Conservation (phyloP, 2,888 invertebrate species). For the Microctonus hyperodae region DNA sequence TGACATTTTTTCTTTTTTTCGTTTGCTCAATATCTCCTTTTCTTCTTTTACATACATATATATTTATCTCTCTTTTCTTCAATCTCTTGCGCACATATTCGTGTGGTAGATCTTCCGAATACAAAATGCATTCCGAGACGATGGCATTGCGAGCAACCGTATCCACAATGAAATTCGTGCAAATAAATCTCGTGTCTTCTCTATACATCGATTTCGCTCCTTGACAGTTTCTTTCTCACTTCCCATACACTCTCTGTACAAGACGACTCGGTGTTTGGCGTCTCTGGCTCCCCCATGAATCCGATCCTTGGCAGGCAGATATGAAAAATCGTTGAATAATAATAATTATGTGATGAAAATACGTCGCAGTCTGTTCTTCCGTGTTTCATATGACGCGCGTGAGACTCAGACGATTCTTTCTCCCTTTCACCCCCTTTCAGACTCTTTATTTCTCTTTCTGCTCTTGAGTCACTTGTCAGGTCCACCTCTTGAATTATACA, state of each 20-base stretch:
- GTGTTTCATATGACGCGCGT: constrained; percentile 22
- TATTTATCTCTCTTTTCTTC: constrained; percentile 4
- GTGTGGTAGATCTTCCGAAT: constrained; percentile 56
- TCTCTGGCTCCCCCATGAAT: constrained; percentile 10
- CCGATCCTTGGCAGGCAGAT: not conserved
- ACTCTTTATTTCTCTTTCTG: constrained; percentile 13
- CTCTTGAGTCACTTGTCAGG: constrained; percentile 52
- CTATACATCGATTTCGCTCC: constrained; percentile 38
- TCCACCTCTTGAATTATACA: constrained; percentile 32
- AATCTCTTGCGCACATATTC: constrained; percentile 48
- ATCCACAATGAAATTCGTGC: constrained; percentile 53
- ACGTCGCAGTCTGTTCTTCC: constrained; percentile 7
- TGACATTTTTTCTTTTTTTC: constrained; percentile 19
- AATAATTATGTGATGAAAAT: constrained; percentile 17
- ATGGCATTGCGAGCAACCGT: constrained; percentile 26
- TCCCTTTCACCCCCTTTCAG: constrained; percentile 12
- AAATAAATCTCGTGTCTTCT: constrained; percentile 58
- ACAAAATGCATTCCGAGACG: constrained; percentile 58
- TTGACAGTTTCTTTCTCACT: constrained; percentile 34
- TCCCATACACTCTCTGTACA: constrained; percentile 25
- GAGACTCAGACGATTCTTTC: constrained; percentile 28
- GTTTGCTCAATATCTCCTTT: constrained; percentile 21
- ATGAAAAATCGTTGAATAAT: constrained; percentile 23
- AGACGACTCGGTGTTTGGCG: constrained; percentile 25
- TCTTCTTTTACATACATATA: not conserved